phyloP scores from a whole-genome alignment of 1,140 invertebrate genomes.

The Aphidius gifuensis region DNA sequence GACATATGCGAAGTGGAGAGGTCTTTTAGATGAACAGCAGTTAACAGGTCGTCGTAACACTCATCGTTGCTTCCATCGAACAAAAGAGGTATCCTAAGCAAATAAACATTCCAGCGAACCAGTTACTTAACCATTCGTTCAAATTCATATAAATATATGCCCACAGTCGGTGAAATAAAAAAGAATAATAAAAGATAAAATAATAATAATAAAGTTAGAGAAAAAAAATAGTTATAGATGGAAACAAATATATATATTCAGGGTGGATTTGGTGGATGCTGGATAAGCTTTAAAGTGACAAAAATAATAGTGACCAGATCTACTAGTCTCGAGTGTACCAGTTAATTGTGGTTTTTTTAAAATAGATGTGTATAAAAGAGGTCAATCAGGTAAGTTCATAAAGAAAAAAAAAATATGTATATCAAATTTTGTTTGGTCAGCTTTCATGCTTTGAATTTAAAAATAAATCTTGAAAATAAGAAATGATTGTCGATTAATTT shows the following conservation, averaged over 20 bases:
- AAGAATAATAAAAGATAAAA: slow-evolving; percentile 14
- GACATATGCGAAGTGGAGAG: slow-evolving; percentile 30
- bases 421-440: slow-evolving; percentile 33
- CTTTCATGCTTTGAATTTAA: slow-evolving; percentile 16
- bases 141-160: slow-evolving; percentile 21
- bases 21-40: slow-evolving; percentile 28
- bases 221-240: slow-evolving; percentile 5
- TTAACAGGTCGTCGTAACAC: slow-evolving; percentile 54
- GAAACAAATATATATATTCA: neutral
- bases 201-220: neutral
- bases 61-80: slow-evolving; percentile 35
- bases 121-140: slow-evolving; percentile 50
- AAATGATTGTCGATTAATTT: neutral
- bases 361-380: too few species aligned
- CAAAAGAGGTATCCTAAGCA: slow-evolving; percentile 46
- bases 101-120: slow-evolving; percentile 57
- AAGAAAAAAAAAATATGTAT: too few species aligned
- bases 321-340: slow-evolving; percentile 18
- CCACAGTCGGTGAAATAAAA: neutral
- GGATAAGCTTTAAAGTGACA: neutral
- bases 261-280: slow-evolving; percentile 11
- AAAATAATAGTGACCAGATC: slow-evolving; percentile 9
- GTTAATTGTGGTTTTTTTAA: too few species aligned
- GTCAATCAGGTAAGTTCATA: too few species aligned
- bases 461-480: neutral